Evolutionary conservation across 2,888 invertebrate species (phyloP), one percentile per base, ranked within the genome.

Genomic region (Julus scanicus): DNA sequence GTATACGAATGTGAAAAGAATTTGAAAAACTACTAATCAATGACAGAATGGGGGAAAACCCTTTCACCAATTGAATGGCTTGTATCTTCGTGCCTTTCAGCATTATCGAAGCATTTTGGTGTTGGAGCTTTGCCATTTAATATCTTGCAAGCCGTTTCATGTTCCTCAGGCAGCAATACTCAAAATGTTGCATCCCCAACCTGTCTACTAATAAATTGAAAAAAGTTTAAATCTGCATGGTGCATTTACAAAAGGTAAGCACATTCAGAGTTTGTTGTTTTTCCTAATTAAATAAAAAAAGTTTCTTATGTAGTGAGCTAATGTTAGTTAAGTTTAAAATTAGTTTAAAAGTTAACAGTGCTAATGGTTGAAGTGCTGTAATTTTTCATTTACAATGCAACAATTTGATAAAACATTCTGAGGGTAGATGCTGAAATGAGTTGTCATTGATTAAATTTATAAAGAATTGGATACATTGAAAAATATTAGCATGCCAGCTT

Each of bases 1-100:
- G 88, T 88, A 83, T 88, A 88, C 88, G 88, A 88, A 83, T 88
- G 87, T 83, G 88, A 87, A 83, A 88, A 44, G 37, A 88, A 63
- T 53, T 63, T 20, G 85, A 84, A 39, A 88, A 44, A 37, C 80
- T 1, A 17, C 71, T 84, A 15, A 53, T 44, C 2, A 84, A 86
- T 57, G 88, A 44, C 57, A 37, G n/a, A 13, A 9, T 17, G 20
- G 71, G 84, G 86, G n/a, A 40, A 85, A 40, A 15, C 86, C n/a
- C 49, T 1, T 71, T 8, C 84, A n/a, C 44, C 71, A 20, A 48
- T 37, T 48, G 39, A 83, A 80, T 88, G 88, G 87, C 88, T 48
- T 88, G 86, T 87, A 87, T 88, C 39, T 86, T 88, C 48, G 88
- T 88, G 71, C 88, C 88, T 44, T 88, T 88, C 87, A 87, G 40